phyloP scores from a whole-genome alignment of 2,797 vertebrate species.

The Mus caroli region DNA sequence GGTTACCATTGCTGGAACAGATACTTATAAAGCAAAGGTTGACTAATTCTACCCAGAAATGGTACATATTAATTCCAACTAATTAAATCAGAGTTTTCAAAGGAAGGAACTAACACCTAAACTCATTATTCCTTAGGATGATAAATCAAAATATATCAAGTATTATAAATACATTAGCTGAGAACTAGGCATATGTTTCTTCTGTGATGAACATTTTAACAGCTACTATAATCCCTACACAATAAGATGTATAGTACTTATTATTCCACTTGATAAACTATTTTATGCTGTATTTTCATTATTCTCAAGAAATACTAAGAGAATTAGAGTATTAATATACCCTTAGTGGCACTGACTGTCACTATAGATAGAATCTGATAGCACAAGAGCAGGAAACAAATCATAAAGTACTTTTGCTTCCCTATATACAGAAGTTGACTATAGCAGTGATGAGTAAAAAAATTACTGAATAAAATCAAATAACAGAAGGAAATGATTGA shows the following conservation, averaged over 20 bases:
- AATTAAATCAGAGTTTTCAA: constrained; percentile 51
- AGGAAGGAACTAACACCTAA: constrained; percentile 45
- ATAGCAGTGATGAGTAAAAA: not conserved
- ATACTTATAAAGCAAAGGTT: constrained; percentile 11
- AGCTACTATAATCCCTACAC: not conserved
- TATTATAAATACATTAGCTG: not conserved
- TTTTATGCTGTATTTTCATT: constrained; percentile 16
- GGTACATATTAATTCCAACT: constrained; percentile 51
- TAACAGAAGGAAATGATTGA: constrained; percentile 8
- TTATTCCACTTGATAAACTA: constrained; percentile 4
- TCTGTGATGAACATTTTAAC: not conserved
- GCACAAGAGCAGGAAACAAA: not conserved
- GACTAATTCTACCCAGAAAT: not conserved
- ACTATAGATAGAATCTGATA: not conserved
- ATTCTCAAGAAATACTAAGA: constrained; percentile 40
- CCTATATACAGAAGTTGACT: not conserved
- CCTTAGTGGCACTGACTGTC: not conserved
- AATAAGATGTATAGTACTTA: not conserved
- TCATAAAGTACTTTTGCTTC: not conserved
- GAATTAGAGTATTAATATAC: constrained; percentile 24
- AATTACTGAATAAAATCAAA: constrained; percentile 34
- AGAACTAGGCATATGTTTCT: not conserved
- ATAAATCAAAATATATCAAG: constrained; percentile 27
- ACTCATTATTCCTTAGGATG: not conserved
- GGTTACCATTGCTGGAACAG: not conserved